phyloP scores from a whole-genome alignment of 2,888 invertebrate genomes.

The Corythucha ciliata region DNA sequence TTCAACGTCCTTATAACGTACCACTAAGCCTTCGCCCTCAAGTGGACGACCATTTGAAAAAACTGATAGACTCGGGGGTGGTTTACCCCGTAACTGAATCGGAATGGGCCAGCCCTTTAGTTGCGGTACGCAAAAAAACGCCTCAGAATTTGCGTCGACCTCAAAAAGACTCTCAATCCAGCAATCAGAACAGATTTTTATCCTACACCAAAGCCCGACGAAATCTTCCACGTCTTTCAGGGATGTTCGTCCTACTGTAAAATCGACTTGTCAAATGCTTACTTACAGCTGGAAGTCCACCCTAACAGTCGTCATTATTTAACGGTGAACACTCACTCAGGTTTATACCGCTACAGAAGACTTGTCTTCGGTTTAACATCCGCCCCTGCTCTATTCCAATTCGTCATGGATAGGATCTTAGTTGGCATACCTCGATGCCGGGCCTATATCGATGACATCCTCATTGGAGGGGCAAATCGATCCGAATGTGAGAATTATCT shows the following conservation, averaged over 20 bases:
- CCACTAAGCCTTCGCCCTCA: conserved; percentile 11
- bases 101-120: conserved; percentile 38
- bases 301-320: conserved; percentile 33
- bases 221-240: conserved; percentile 36
- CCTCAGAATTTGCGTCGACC: conserved; percentile 39
- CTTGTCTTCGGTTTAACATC: conserved; percentile 31
- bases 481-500: too few relatives aligned
- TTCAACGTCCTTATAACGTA: conserved; percentile 8
- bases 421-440: conserved; percentile 15
- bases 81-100: conserved; percentile 10
- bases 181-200: conserved; percentile 35
- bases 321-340: conserved; percentile 36
- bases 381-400: conserved; percentile 33
- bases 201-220: conserved; percentile 37
- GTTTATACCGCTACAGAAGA: conserved; percentile 26
- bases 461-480: conserved; percentile 27
- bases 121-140: conserved; percentile 37
- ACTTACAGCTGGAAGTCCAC: conserved; percentile 35
- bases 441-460: conserved; percentile 35
- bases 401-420: conserved; percentile 25
- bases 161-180: conserved; percentile 36
- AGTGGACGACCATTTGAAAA: conserved; percentile 2
- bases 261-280: conserved; percentile 37
- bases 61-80: conserved; percentile 1
- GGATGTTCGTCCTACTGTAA: too few relatives aligned